Evolutionary conservation across 2,888 invertebrate genomes (phyloP).

Genomic region (Ptychoptera contaminata): DNA sequence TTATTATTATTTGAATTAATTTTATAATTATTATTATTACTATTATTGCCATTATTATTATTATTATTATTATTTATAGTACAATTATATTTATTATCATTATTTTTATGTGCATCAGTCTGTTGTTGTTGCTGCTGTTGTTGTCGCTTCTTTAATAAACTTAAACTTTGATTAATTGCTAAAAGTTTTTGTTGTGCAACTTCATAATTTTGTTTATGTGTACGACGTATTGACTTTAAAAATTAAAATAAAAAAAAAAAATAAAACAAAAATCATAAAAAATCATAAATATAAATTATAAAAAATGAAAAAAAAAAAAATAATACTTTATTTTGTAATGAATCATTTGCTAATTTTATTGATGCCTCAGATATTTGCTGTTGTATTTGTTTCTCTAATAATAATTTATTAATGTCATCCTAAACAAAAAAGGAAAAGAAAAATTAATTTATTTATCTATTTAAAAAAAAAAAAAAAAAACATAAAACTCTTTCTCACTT

Average conservation of each 20-base stretch:
- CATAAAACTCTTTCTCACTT: background rate
- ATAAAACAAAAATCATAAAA: too few relatives aligned
- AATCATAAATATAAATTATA: background rate
- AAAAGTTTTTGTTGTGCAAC: conserved; percentile 13
- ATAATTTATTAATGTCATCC: conserved; percentile 11
- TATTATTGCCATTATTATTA: background rate
- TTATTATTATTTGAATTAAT: background rate
- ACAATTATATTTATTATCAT: too few relatives aligned
- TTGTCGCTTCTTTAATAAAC: conserved; percentile 11
- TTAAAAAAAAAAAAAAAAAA: background rate
- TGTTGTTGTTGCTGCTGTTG: background rate
- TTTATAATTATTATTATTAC: conserved; percentile 1
- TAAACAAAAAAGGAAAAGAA: background rate
- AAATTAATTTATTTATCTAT: background rate
- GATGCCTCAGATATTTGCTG: conserved; percentile 11
- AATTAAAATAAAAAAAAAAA: background rate
- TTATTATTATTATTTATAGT: background rate
- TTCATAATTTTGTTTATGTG: conserved; percentile 15
- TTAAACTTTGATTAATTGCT: conserved; percentile 15
- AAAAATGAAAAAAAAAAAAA: background rate
- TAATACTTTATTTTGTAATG: conserved; percentile 7
- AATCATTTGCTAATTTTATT: conserved; percentile 11
- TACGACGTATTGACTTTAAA: conserved; percentile 10
- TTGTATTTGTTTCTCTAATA: conserved; percentile 12
- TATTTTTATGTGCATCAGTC: background rate